Percentiles rank a stretch among this genome's conserved stretches.
Conservation (phyloP, 2,888 invertebrate species). For the Allygus modestus region DNA sequence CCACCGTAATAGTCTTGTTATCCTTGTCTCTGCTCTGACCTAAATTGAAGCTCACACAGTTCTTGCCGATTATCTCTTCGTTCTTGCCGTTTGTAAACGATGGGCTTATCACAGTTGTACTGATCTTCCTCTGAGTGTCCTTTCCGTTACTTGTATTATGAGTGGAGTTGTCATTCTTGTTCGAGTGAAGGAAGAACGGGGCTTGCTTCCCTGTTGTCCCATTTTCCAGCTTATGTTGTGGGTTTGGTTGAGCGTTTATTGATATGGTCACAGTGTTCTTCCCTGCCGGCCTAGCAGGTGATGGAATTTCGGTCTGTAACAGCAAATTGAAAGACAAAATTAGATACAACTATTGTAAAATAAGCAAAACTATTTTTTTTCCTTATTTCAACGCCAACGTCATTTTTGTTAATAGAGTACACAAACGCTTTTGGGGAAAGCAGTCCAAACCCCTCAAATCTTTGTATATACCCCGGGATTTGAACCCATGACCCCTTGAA, state of each 20-base stretch:
- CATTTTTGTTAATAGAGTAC: no score
- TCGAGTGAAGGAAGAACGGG: constrained; percentile 54
- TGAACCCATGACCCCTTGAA: no score
- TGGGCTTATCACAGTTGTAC: constrained; percentile 60
- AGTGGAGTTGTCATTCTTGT: constrained; percentile 25
- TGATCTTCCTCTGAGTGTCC: constrained; percentile 60
- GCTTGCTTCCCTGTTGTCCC: constrained; percentile 44
- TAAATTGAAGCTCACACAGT: constrained; percentile 68
- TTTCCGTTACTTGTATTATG: background rate
- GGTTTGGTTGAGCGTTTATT: constrained; percentile 60
- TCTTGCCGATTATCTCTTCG: constrained; percentile 64
- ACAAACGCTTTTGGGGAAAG: no score
- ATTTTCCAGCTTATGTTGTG: constrained; percentile 2
- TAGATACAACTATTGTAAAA: no score
- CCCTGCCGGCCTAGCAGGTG: constrained; percentile 3
- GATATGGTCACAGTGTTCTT: constrained; percentile 64
- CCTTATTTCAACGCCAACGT: no score
- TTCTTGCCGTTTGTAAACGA: constrained; percentile 50
- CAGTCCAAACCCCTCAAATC: no score
- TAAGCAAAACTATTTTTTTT: no score
- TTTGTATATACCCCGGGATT: no score
- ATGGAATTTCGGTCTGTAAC: constrained; percentile 10
- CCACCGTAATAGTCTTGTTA: constrained; percentile 59
- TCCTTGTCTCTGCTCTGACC: constrained; percentile 61
- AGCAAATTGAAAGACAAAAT: background rate